These are phyloP conservation scores for Malacosoma neustria DNA, from an alignment of 2,888 invertebrate genomes.

Conservation along the genomic window DNA sequence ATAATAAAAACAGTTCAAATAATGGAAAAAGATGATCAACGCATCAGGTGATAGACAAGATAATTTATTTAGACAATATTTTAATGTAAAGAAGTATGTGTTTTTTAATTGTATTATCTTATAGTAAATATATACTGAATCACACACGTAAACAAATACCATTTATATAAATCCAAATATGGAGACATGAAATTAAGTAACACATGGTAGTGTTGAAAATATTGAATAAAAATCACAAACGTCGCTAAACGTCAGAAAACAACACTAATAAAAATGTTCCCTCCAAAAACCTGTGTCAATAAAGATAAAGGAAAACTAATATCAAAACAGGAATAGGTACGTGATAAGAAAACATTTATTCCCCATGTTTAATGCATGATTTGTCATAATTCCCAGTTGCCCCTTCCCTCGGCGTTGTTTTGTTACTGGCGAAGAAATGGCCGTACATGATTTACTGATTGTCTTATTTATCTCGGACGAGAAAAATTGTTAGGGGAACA, in stretches of 20 bases:
- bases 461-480: constrained; percentile 65
- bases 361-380: constrained; percentile 75
- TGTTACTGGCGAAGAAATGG: constrained; percentile 63
- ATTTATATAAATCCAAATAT: too few relatives aligned
- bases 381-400: constrained; percentile 72
- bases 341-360: constrained; percentile 76
- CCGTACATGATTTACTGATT: constrained; percentile 64
- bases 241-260: constrained; percentile 39
- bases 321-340: constrained; percentile 73
- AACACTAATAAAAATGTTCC: constrained; percentile 54
- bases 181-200: too few relatives aligned
- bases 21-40: too few relatives aligned
- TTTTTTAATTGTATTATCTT: too few relatives aligned
- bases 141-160: too few relatives aligned
- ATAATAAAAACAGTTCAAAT: too few relatives aligned
- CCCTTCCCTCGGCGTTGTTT: constrained; percentile 60
- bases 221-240: too few relatives aligned
- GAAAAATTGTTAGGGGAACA: constrained; percentile 46
- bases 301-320: constrained; percentile 75
- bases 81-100: too few relatives aligned
- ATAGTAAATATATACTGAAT: too few relatives aligned
- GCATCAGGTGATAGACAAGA: too few relatives aligned
- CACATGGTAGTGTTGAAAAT: too few relatives aligned
- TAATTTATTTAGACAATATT: too few relatives aligned
- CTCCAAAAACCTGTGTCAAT: constrained; percentile 70